Conservation (phyloP, 2,113 vertebrate genomes). For the Boulengerochromis microlepis region DNA sequence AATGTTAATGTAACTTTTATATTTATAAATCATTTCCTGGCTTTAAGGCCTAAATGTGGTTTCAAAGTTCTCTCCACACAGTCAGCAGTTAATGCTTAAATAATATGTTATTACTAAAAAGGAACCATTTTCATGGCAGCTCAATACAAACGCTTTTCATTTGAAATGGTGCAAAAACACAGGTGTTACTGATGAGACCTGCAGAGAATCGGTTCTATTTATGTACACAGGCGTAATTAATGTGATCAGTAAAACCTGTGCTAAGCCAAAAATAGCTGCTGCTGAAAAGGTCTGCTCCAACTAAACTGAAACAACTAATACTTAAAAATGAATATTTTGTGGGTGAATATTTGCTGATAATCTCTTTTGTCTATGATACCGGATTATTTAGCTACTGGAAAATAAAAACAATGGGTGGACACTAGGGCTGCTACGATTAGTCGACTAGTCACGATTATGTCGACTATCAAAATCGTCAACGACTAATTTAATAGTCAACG, state of each 20-base stretch:
- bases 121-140: neutral
- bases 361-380: neutral
- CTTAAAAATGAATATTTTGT: neutral
- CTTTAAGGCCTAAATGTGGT: neutral
- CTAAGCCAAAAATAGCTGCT: fast-evolving
- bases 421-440: neutral
- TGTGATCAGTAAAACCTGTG: neutral
- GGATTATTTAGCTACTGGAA: neutral
- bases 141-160: neutral
- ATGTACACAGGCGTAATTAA: neutral
- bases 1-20: neutral
- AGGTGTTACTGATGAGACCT: neutral
- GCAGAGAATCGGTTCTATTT: neutral
- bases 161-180: neutral
- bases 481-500: fast-evolving
- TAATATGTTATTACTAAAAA: neutral
- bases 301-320: neutral
- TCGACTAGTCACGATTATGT: neutral
- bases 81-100: neutral
- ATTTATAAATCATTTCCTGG: neutral
- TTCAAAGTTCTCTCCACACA: neutral
- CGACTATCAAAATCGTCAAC: fast-evolving
- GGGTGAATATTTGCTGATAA: neutral
- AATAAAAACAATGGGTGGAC: neutral
- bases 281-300: neutral